A percentile compares a stretch with the other conserved stretches of the same genome.
Evolutionary conservation across 2,113 vertebrate genomes (phyloP).

Genomic region (Laticauda colubrina): DNA sequence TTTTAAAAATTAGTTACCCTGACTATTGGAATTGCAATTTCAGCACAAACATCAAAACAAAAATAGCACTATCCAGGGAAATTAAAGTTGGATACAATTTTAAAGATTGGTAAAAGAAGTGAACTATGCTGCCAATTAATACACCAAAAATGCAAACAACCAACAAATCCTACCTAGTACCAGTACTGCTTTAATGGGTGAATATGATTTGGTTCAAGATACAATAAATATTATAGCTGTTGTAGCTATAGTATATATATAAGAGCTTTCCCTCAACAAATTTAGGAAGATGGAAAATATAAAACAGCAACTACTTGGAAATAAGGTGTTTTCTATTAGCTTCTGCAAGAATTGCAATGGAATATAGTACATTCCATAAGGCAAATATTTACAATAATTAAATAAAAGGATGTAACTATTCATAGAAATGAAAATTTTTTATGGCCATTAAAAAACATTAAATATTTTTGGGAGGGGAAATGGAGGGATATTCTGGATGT

Average conservation of each 20-base stretch:
- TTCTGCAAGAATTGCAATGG: background rate
- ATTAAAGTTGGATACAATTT: background rate
- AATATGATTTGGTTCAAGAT: background rate
- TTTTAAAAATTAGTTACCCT: background rate
- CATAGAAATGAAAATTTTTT: background rate
- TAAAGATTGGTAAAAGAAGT: background rate
- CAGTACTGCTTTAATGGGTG: background rate
- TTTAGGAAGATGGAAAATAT: background rate
- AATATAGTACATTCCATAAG: background rate
- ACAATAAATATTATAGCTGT: background rate
- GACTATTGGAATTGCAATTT: background rate
- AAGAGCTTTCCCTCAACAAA: background rate
- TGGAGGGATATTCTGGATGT: background rate
- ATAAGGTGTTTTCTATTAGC: background rate
- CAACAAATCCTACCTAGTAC: background rate
- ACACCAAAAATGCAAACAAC: background rate
- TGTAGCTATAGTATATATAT: background rate
- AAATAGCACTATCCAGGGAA: background rate
- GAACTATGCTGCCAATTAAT: background rate
- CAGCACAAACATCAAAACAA: background rate
- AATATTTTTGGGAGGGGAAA: background rate
- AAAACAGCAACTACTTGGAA: background rate
- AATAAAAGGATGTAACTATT: background rate
- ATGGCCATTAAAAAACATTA: background rate
- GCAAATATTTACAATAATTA: background rate